A percentile compares a stretch with the other conserved stretches of the same genome.
Evolutionary conservation across 1,140 invertebrate genomes (phyloP).

Genomic region (Chlorops oryzae): DNA sequence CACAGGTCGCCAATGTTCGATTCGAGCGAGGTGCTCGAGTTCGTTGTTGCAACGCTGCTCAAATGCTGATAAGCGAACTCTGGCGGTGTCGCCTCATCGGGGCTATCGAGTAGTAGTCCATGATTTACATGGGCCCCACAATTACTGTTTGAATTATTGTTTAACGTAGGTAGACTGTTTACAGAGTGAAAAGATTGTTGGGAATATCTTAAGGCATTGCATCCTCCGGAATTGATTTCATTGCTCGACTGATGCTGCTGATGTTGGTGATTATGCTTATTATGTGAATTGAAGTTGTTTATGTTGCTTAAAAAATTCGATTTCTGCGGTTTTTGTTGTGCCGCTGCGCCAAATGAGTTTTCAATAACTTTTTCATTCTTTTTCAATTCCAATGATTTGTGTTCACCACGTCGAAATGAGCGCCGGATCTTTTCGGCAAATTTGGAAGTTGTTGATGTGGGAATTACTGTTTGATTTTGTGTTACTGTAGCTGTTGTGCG

Average conservation of each 20-base stretch:
- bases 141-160: too few species aligned
- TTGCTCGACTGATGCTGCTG: too few species aligned
- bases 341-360: too few species aligned
- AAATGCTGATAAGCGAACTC: constrained; percentile 41
- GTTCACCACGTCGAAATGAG: constrained; percentile 37
- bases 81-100: constrained; percentile 42
- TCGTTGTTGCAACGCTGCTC: constrained; percentile 42
- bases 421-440: constrained; percentile 36
- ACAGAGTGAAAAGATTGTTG: constrained; percentile 23
- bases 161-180: constrained; percentile 24
- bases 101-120: constrained; percentile 37
- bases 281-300: too few species aligned
- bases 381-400: constrained; percentile 37
- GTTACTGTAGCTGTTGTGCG: not conserved
- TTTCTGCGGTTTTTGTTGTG: too few species aligned
- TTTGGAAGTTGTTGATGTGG: constrained; percentile 34
- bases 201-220: too few species aligned
- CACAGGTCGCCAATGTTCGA: constrained; percentile 33
- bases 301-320: too few species aligned
- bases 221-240: too few species aligned
- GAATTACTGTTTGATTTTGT: constrained; percentile 30
- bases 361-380: constrained; percentile 22
- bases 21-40: constrained; percentile 40
- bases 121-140: constrained; percentile 40
- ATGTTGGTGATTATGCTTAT: too few species aligned